These are phyloP conservation scores for Zaprionus lachaisei DNA, from an alignment of 1,140 invertebrate genomes.

Conservation along the genomic window DNA sequence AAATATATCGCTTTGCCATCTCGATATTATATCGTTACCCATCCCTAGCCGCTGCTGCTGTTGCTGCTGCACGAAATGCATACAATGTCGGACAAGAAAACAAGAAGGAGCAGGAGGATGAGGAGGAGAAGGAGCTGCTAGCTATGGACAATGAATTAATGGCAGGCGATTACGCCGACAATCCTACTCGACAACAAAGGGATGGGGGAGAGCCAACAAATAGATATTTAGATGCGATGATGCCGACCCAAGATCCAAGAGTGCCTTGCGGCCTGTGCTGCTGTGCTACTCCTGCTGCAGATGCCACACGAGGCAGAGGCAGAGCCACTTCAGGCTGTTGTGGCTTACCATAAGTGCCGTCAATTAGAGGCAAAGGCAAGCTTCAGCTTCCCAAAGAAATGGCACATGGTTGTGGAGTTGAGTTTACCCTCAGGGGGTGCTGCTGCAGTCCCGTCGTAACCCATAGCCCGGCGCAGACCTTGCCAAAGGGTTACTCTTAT, in stretches of 20 bases:
- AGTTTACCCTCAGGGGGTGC: conserved; percentile 26
- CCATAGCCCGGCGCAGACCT: conserved; percentile 7
- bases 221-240: conserved; percentile 56
- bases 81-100: conserved; percentile 74
- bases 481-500: conserved; percentile 74
- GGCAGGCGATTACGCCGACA: conserved; percentile 69
- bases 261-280: conserved; percentile 13
- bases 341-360: conserved; percentile 60
- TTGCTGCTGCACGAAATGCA: conserved; percentile 66
- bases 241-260: conserved; percentile 9
- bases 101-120: neutral
- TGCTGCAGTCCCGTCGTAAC: neutral
- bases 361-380: conserved; percentile 62
- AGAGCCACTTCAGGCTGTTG: conserved; percentile 39
- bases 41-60: conserved; percentile 19
- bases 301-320: conserved; percentile 56
- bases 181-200: conserved; percentile 24
- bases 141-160: conserved; percentile 80
- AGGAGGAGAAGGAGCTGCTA: conserved; percentile 33
- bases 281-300: conserved; percentile 47
- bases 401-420: conserved; percentile 39
- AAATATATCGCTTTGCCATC: too few species aligned
- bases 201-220: conserved; percentile 24
- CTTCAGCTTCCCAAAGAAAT: conserved; percentile 43
- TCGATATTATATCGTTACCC: neutral